Conservation (phyloP, 1,140 invertebrate genomes). For the Drosophila nikananu region DNA sequence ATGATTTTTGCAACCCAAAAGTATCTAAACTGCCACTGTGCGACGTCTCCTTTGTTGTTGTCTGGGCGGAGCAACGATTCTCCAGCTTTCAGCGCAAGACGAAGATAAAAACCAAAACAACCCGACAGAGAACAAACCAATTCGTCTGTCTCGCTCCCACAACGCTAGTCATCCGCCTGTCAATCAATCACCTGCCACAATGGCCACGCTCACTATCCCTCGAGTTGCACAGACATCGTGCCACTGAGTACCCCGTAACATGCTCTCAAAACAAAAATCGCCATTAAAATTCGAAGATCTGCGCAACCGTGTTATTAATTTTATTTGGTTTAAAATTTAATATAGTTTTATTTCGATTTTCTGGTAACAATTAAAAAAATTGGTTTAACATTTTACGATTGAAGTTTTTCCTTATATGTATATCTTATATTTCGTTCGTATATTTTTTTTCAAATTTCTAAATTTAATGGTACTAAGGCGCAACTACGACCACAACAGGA, state of each 20-base stretch:
- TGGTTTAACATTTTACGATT: too few relatives aligned
- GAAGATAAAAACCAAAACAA: constrained; percentile 15
- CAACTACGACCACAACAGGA: too few relatives aligned
- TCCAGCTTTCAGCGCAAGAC: constrained; percentile 26
- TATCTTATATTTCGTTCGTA: too few relatives aligned
- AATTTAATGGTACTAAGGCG: too few relatives aligned
- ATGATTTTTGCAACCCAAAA: too few relatives aligned
- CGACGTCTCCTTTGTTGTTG: background rate
- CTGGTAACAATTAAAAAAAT: too few relatives aligned
- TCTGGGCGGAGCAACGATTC: constrained; percentile 55
- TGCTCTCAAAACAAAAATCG: background rate
- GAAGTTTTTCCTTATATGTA: too few relatives aligned
- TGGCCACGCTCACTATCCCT: constrained; percentile 66
- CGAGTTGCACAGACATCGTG: constrained; percentile 12
- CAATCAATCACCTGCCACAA: constrained; percentile 83
- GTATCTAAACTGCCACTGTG: too few relatives aligned
- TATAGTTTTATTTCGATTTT: too few relatives aligned
- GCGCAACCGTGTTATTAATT: too few relatives aligned
- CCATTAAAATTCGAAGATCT: background rate
- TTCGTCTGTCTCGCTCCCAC: constrained; percentile 45
- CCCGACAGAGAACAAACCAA: constrained; percentile 3
- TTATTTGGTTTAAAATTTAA: too few relatives aligned
- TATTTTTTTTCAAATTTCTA: too few relatives aligned
- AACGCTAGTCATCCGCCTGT: constrained; percentile 48
- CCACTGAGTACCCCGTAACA: constrained; percentile 10